Evolutionary conservation across 2,888 invertebrate species (phyloP), one percentile per base, ranked within the genome.

Genomic region (Selenia dentaria): DNA sequence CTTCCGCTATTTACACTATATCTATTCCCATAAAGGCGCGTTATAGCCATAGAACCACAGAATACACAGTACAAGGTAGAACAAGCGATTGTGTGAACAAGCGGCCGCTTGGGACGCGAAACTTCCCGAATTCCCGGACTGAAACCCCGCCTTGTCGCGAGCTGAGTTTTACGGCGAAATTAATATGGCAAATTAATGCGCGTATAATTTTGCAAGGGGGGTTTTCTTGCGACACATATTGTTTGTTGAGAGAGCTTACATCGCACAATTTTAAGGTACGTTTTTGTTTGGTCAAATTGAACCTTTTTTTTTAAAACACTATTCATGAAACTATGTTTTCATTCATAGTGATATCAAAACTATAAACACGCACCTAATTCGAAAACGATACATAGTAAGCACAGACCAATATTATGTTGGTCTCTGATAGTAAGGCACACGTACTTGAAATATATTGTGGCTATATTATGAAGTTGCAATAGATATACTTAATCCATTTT

Each of bases 131-230:
- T 85, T 83, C 88, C 88, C 81, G 37, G 29, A 33, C 31, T 36
- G 39, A 29, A 31, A 16, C 70, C 66, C 65, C 62, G 78, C 66
- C 85, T 81, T 85, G 89, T 89, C 91, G 88, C 84, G 75, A 83
- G 62, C 90, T 87, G 88, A 91, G 89, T 91, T 91, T 91, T 91
- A 91, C 91, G 83, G 85, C 84, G 80, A 91, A 91, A 91, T 91
- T 91, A 91, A 91, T 91, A 91, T 91, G 85, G 90, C 91, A 91
- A 91, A 91, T 91, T 91, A 91, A 91, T 91, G 90, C 89, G 85
- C 78, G 91, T 86, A 91, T 90, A 91, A 91, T 91, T 90, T 91
- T 79, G 79, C 65, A 62, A 70, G 72, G 82, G 79, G 83, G 67
- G 71, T 67, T 87, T 24, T 81, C 88, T 86, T 88, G 86, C 83